phyloP scores from a whole-genome alignment of 2,888 invertebrate species.

The Apoderus coryli region DNA sequence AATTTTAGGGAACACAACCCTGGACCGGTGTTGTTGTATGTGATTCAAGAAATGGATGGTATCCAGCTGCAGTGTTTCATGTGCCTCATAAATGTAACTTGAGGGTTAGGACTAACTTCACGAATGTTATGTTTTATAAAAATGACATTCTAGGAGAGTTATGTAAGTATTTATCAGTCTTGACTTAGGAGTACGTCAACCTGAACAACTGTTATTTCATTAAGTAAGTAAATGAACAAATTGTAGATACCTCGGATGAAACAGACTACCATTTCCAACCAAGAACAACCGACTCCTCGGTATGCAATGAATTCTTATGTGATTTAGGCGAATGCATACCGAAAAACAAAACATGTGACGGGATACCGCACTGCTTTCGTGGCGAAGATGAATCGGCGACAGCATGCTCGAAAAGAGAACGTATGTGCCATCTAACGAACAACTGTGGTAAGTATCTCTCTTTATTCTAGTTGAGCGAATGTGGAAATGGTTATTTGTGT shows the following conservation, averaged over 20 bases:
- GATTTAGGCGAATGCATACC: slow-evolving; percentile 52
- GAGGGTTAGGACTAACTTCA: slow-evolving; percentile 31
- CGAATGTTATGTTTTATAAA: slow-evolving; percentile 40
- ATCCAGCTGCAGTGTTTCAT: slow-evolving; percentile 52
- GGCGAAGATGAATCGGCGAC: slow-evolving; percentile 47
- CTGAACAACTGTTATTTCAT: background rate
- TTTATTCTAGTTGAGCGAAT: too few relatives aligned
- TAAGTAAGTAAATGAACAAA: slow-evolving; percentile 1
- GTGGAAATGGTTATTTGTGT: too few relatives aligned
- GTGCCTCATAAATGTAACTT: slow-evolving; percentile 42
- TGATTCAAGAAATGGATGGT: slow-evolving; percentile 50
- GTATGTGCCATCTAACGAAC: slow-evolving; percentile 22
- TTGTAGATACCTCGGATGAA: too few relatives aligned
- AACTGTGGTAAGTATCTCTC: slow-evolving; percentile 25
- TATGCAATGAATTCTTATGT: slow-evolving; percentile 51
- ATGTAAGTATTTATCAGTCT: slow-evolving; percentile 29
- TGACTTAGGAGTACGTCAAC: background rate
- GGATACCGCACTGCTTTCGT: slow-evolving; percentile 51
- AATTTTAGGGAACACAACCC: slow-evolving; percentile 19
- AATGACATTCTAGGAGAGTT: slow-evolving; percentile 36
- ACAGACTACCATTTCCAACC: too few relatives aligned
- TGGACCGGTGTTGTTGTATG: slow-evolving; percentile 61
- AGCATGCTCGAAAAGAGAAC: slow-evolving; percentile 30
- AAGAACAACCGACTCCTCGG: slow-evolving; percentile 10
- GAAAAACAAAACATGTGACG: slow-evolving; percentile 47